A percentile compares a stretch with the other conserved stretches of the same genome.
Conservation (phyloP, 2,797 vertebrate genomes). For the Poeciliopsis infans region DNA sequence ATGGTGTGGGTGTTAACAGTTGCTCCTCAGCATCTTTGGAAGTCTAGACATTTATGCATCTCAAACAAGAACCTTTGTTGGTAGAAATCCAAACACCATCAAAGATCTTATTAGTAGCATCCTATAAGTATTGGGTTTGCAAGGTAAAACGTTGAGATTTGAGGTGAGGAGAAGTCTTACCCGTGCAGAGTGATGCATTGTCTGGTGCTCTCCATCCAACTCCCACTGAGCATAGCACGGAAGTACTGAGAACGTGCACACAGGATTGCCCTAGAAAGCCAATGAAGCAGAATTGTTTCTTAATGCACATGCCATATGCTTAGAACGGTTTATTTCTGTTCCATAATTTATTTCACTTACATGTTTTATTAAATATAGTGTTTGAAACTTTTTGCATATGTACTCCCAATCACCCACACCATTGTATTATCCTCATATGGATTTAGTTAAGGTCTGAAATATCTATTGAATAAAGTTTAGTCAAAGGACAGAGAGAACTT, state of each 20-base stretch:
- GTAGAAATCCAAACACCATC: constrained; percentile 33
- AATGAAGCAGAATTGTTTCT: constrained; percentile 37
- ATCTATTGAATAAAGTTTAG: not conserved
- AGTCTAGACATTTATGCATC: constrained; percentile 24
- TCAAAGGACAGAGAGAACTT: not conserved
- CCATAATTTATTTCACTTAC: not conserved
- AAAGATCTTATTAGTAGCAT: constrained; percentile 22
- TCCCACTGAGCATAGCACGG: constrained; percentile 93
- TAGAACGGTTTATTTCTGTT: not conserved
- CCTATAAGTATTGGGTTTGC: constrained; percentile 11
- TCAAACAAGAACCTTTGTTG: constrained; percentile 5
- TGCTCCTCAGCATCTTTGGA: constrained; percentile 7
- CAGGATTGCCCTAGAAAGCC: constrained; percentile 88
- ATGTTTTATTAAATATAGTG: not conserved
- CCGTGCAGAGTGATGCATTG: constrained; percentile 91
- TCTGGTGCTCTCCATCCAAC: constrained; percentile 94
- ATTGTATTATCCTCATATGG: not conserved
- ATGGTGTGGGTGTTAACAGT: not conserved
- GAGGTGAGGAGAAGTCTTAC: constrained; percentile 75
- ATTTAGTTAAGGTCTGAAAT: not conserved
- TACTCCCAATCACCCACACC: not conserved
- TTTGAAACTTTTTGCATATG: not conserved
- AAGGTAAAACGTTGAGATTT: constrained; percentile 32
- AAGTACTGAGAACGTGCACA: constrained; percentile 96
- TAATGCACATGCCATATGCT: constrained; percentile 46